These are phyloP conservation scores for Sarcophilus harrisii DNA, from an alignment of 2,797 vertebrate species.

Conservation along the genomic window DNA sequence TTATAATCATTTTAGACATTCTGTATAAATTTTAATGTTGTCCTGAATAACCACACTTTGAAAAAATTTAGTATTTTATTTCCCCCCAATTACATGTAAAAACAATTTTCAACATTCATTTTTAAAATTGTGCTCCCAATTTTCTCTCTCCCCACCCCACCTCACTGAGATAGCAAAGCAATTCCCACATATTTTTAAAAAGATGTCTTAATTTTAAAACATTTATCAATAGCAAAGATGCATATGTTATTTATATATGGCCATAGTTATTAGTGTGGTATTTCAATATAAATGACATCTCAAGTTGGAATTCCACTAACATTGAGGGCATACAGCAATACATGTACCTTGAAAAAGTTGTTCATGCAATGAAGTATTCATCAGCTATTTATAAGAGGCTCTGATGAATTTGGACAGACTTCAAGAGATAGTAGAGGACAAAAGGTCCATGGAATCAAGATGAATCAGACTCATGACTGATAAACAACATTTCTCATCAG, in stretches of 20 bases:
- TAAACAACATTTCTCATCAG: neutral
- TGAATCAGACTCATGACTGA: neutral
- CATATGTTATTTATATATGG: neutral
- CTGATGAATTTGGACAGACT: neutral
- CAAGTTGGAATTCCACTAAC: neutral
- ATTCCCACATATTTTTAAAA: neutral
- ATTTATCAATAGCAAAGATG: neutral
- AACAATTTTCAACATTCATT: too few relatives aligned
- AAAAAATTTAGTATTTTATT: neutral
- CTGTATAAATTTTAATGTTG: neutral
- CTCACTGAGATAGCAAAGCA: neutral
- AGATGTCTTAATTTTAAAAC: neutral
- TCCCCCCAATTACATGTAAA: too few relatives aligned
- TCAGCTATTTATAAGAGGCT: neutral
- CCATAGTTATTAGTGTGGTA: neutral
- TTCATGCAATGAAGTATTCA: neutral
- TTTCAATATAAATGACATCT: neutral
- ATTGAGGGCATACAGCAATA: neutral
- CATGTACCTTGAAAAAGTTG: neutral
- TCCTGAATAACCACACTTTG: neutral
- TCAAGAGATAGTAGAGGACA: neutral
- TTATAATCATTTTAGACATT: neutral
- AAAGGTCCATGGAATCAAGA: neutral
- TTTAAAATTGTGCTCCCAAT: too few relatives aligned
- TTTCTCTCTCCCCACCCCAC: too few relatives aligned